Evolutionary conservation across 2,888 invertebrate genomes (phyloP).

Genomic region (Argyra leucocephala): DNA sequence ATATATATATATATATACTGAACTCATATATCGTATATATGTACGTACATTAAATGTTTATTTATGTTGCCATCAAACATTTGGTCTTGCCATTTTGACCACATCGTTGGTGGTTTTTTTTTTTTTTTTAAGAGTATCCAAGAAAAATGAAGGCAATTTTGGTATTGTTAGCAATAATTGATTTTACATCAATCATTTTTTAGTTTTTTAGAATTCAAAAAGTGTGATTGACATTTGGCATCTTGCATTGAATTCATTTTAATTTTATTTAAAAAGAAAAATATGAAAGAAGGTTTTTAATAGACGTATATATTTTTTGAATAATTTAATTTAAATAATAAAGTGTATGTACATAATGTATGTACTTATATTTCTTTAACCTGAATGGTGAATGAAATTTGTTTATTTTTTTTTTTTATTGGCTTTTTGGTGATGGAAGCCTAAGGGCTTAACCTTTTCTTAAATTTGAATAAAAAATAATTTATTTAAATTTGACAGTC

Average conservation of each 20-base stretch:
- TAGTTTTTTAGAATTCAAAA: neutral
- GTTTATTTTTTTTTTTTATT: neutral
- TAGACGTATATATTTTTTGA: too few species aligned
- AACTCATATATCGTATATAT: too few species aligned
- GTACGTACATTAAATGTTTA: too few species aligned
- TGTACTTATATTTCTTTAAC: neutral
- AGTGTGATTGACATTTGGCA: neutral
- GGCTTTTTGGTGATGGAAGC: too few species aligned
- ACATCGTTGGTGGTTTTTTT: constrained; percentile 1
- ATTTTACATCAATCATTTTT: neutral
- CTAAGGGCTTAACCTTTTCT: too few species aligned
- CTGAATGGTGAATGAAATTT: neutral
- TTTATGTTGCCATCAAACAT: too few species aligned
- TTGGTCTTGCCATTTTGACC: neutral
- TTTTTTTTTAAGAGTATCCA: neutral
- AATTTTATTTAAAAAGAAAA: neutral
- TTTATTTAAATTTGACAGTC: constrained; percentile 6
- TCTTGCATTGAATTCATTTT: neutral
- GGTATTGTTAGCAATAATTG: neutral
- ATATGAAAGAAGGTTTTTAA: neutral
- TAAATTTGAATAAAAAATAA: too few species aligned
- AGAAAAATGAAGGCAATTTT: neutral
- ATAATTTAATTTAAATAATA: too few species aligned
- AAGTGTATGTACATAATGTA: too few species aligned
- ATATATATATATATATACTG: too few species aligned